Evolutionary conservation across 2,888 invertebrate genomes (phyloP).

Genomic region (Aproaerema taeniolella): DNA sequence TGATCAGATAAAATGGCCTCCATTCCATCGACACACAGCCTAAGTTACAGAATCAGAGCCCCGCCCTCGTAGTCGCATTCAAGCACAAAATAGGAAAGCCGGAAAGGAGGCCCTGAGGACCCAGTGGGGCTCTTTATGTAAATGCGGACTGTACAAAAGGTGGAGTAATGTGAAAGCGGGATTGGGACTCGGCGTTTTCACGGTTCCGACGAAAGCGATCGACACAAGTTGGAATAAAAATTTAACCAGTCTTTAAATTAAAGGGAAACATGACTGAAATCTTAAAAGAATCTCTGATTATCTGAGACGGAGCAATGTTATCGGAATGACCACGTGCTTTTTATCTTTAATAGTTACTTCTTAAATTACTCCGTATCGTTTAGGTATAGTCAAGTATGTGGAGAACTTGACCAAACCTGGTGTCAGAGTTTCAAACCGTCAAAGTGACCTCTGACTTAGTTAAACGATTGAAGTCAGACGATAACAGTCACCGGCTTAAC

Average conservation of each 20-base stretch:
- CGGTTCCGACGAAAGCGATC: constrained; percentile 39
- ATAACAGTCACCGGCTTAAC: too few species aligned
- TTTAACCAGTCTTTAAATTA: constrained; percentile 30
- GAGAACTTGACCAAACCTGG: too few species aligned
- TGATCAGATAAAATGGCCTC: too few species aligned
- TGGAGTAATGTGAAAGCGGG: constrained; percentile 58
- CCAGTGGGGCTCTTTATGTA: constrained; percentile 64
- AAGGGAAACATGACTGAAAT: constrained; percentile 32
- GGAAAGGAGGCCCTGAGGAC: constrained; percentile 69
- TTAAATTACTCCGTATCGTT: too few species aligned
- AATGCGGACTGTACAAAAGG: constrained; percentile 64
- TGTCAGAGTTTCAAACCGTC: too few species aligned
- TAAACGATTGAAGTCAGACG: too few species aligned
- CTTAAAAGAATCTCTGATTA: constrained; percentile 12
- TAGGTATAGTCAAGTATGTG: too few species aligned
- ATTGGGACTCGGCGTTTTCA: constrained; percentile 54
- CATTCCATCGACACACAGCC: too few species aligned
- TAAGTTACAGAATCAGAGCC: constrained; percentile 43
- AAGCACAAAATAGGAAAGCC: constrained; percentile 67
- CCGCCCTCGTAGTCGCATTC: constrained; percentile 50
- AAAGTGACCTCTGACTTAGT: too few species aligned
- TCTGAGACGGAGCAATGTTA: too few species aligned
- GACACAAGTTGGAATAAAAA: constrained; percentile 40
- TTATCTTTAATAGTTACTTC: not conserved
- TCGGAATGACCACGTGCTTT: too few species aligned